Conservation (phyloP, 2,113 vertebrate species). For the Myxocyprinus asiaticus region DNA sequence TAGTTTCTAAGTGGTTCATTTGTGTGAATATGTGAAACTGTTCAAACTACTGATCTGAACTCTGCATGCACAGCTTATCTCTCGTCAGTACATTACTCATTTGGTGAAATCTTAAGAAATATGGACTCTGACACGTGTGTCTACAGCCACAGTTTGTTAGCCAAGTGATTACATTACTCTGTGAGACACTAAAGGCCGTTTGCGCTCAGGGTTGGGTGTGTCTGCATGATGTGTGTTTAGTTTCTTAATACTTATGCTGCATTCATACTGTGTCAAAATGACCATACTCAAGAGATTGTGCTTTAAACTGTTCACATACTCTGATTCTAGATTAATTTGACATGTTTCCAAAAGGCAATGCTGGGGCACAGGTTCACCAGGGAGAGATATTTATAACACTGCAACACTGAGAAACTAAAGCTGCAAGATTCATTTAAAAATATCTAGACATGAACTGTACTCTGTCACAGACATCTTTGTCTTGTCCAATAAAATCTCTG, state of each 20-base stretch:
- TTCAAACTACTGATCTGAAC: conserved; percentile 65
- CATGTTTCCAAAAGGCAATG: not conserved
- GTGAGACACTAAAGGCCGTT: too few species aligned
- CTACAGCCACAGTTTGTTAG: not conserved
- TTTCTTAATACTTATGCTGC: too few species aligned
- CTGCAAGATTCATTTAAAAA: not conserved
- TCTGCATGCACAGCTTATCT: conserved; percentile 32
- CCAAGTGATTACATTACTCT: not conserved
- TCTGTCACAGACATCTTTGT: not conserved
- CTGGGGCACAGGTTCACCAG: conserved; percentile 15
- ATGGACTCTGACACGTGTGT: conserved; percentile 23
- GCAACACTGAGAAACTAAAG: not conserved
- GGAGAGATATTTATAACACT: conserved; percentile 14
- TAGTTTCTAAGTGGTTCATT: not conserved
- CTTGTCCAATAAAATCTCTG: not conserved
- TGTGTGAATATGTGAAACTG: not conserved
- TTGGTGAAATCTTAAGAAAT: conserved; percentile 31
- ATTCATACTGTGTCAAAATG: too few species aligned
- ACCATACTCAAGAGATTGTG: too few species aligned
- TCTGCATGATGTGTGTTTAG: not conserved
- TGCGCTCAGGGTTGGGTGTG: not conserved
- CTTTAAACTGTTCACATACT: too few species aligned
- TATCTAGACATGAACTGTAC: too few species aligned
- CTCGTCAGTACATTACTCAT: conserved; percentile 39
- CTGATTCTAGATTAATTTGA: too few species aligned